phyloP scores from a whole-genome alignment of 2,888 invertebrate species.

The Lasius fuliginosus region DNA sequence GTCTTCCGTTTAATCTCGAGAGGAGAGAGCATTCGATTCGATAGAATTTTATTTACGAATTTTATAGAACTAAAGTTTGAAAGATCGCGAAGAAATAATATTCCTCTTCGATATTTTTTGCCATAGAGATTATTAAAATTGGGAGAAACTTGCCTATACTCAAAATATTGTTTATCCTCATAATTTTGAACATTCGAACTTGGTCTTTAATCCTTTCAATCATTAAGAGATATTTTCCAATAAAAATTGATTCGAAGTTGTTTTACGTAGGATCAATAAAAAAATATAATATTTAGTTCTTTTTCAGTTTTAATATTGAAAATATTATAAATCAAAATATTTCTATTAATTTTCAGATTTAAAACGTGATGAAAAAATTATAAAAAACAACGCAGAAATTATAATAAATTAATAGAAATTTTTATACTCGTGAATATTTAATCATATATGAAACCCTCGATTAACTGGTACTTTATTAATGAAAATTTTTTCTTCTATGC shows the following conservation, averaged over 20 bases:
- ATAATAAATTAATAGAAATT: slow-evolving; percentile 7
- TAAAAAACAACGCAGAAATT: neutral
- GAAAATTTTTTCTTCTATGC: neutral
- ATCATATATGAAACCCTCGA: slow-evolving; percentile 3
- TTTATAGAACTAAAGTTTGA: neutral
- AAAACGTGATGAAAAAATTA: neutral
- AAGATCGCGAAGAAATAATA: neutral
- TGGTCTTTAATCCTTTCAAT: neutral
- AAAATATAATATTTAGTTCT: neutral
- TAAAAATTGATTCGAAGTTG: neutral
- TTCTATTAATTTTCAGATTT: neutral
- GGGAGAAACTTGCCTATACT: neutral
- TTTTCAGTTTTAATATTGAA: neutral
- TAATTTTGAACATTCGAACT: neutral
- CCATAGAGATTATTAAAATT: neutral
- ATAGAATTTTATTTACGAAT: neutral
- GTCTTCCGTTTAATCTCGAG: neutral
- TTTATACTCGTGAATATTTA: neutral
- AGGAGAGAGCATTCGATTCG: neutral
- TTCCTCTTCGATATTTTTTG: neutral
- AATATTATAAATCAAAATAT: slow-evolving; percentile 12
- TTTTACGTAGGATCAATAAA: neutral
- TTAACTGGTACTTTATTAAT: slow-evolving; percentile 22
- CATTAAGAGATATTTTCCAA: neutral
- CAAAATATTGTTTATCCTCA: neutral